Percentiles rank a stretch among this genome's conserved stretches.
These are phyloP conservation scores for Ischnus inquisitorius DNA, from an alignment of 2,888 invertebrate species.

Conservation along the genomic window DNA sequence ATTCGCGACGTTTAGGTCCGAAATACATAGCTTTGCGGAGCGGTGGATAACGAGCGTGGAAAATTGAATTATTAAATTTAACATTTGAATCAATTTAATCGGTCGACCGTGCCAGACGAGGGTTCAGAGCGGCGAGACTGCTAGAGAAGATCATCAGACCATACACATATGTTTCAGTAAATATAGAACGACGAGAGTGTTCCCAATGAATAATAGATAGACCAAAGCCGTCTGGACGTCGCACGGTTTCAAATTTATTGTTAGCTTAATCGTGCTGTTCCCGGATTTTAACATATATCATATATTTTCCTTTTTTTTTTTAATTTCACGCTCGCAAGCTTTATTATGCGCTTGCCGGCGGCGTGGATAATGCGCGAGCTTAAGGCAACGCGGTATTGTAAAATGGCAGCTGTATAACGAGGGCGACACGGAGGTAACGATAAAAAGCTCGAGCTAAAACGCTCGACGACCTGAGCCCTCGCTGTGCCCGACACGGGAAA, in stretches of 20 bases:
- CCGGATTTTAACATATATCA: conserved; percentile 31
- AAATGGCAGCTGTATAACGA: conserved; percentile 69
- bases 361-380: conserved; percentile 42
- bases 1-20: neutral
- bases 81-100: conserved; percentile 42
- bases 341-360: conserved; percentile 56
- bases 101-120: neutral
- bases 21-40: neutral
- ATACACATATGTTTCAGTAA: neutral
- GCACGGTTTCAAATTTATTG: conserved; percentile 37
- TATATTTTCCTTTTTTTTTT: conserved; percentile 13
- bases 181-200: neutral
- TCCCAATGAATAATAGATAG: conserved; percentile 12
- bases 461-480: conserved; percentile 49
- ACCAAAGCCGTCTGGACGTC: neutral
- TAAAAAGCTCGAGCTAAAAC: conserved; percentile 57
- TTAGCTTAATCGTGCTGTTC: conserved; percentile 50
- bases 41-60: neutral
- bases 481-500: conserved; percentile 76
- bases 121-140: neutral
- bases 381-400: conserved; percentile 57
- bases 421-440: conserved; percentile 59
- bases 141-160: conserved; percentile 2
- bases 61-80: conserved; percentile 38
- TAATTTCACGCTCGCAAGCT: conserved; percentile 41